phyloP scores from a whole-genome alignment of 2,888 invertebrate genomes.

The Creontiades dilutus region DNA sequence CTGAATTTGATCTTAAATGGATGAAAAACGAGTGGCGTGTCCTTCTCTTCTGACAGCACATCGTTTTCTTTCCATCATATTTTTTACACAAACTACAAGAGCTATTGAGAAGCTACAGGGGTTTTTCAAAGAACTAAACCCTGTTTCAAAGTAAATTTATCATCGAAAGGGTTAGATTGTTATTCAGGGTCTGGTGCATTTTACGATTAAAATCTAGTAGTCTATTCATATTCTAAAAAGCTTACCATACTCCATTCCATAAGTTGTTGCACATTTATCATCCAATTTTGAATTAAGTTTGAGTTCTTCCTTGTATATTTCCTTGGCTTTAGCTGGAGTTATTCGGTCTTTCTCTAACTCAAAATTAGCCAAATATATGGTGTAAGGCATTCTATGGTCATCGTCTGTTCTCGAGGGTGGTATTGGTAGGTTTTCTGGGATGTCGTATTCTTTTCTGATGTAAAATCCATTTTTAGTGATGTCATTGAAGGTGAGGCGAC shows the following conservation, averaged over 20 bases:
- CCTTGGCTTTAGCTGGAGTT: constrained; percentile 9
- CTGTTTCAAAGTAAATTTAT: too few species aligned
- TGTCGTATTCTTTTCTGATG: constrained; percentile 57
- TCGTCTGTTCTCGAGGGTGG: constrained; percentile 35
- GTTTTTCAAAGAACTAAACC: too few species aligned
- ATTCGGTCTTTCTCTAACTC: constrained; percentile 16
- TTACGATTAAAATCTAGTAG: too few species aligned
- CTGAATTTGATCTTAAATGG: too few species aligned
- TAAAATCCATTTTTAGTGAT: constrained; percentile 79
- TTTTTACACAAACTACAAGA: too few species aligned
- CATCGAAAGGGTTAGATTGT: too few species aligned
- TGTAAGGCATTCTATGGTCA: constrained; percentile 14
- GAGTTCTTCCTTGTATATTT: constrained; percentile 24
- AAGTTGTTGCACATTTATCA: constrained; percentile 50
- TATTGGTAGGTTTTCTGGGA: constrained; percentile 57
- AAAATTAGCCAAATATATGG: constrained; percentile 42
- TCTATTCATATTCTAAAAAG: too few species aligned
- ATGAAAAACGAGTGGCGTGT: too few species aligned
- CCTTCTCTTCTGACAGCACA: too few species aligned
- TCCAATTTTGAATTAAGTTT: constrained; percentile 45
- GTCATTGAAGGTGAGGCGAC: constrained; percentile 82
- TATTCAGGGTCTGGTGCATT: too few species aligned
- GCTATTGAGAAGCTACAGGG: too few species aligned
- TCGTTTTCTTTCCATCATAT: too few species aligned
- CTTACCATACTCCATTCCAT: constrained; percentile 33